Evolutionary conservation across 2,113 vertebrate genomes (phyloP).

Genomic region (Romanogobio albipinnatus): DNA sequence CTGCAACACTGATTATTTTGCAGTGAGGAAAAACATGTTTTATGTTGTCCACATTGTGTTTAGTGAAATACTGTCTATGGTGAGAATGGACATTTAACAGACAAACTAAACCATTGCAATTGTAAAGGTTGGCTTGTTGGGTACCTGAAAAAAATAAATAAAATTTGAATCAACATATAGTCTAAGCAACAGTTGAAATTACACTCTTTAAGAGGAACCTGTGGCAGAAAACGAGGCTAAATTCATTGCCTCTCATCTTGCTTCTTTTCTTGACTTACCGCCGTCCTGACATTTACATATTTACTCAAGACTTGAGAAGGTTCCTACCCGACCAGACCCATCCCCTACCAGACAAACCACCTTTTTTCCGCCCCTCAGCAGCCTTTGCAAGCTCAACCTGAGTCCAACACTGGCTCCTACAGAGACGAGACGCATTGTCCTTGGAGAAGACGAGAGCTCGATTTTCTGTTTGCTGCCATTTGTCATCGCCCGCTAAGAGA

Average conservation of each 20-base stretch:
- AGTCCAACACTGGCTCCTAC: constrained; percentile 37
- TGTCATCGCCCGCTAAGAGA: constrained; percentile 94
- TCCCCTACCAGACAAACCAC: constrained; percentile 77
- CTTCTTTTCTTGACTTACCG: constrained; percentile 19
- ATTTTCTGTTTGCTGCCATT: constrained; percentile 95
- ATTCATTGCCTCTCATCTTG: neutral
- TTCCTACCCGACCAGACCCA: constrained; percentile 66
- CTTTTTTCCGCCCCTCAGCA: neutral
- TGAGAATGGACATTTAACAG: neutral
- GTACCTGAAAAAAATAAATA: no score
- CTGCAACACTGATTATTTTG: neutral
- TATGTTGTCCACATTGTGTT: neutral
- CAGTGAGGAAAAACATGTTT: neutral
- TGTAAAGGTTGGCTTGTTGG: no score
- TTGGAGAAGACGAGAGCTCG: constrained; percentile 85
- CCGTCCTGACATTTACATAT: constrained; percentile 44
- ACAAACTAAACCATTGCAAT: no score
- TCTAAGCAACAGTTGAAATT: neutral
- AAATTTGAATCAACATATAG: neutral
- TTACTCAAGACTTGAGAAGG: constrained; percentile 59
- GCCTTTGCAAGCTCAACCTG: constrained; percentile 1
- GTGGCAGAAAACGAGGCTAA: neutral
- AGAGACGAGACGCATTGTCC: constrained; percentile 72
- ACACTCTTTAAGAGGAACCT: neutral
- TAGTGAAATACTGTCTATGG: neutral